phyloP scores from a whole-genome alignment of 1,140 invertebrate species.

The Sycophila sp. region DNA sequence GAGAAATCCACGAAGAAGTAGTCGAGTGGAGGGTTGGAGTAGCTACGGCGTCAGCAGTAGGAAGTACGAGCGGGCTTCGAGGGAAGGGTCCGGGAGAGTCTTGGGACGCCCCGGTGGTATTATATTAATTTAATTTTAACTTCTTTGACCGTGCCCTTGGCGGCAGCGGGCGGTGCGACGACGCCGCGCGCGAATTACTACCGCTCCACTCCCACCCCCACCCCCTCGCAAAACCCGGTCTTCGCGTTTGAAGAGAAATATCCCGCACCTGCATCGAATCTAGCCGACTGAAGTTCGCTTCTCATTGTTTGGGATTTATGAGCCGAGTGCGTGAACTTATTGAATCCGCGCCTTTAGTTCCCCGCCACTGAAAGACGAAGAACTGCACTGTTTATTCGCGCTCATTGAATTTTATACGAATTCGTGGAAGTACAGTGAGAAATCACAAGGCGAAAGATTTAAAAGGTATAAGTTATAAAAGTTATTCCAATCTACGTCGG shows the following conservation, averaged over 20 bases:
- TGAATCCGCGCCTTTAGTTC: too few relatives aligned
- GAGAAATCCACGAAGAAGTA: neutral
- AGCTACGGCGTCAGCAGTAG: too few relatives aligned
- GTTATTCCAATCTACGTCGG: too few relatives aligned
- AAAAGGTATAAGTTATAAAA: too few relatives aligned
- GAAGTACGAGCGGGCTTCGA: neutral
- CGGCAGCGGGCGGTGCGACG: neutral
- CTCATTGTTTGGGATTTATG: neutral
- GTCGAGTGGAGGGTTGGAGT: neutral
- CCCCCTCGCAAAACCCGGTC: conserved; percentile 36
- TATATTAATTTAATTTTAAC: conserved; percentile 65
- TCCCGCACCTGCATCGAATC: conserved; percentile 31
- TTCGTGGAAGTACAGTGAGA: too few relatives aligned
- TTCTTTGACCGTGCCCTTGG: conserved; percentile 54
- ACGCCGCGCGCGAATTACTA: conserved; percentile 22
- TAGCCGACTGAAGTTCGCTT: conserved; percentile 21
- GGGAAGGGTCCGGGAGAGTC: neutral
- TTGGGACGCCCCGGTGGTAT: conserved; percentile 50
- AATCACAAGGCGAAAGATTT: too few relatives aligned
- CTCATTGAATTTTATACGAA: too few relatives aligned
- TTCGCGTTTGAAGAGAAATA: conserved; percentile 26
- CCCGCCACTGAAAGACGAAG: too few relatives aligned
- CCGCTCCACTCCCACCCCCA: too few relatives aligned
- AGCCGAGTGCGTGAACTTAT: neutral
- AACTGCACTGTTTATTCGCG: too few relatives aligned